A percentile compares a stretch with the other conserved stretches of the same genome.
Conservation (phyloP, 2,797 vertebrate genomes). For the Anas bahamensis region DNA sequence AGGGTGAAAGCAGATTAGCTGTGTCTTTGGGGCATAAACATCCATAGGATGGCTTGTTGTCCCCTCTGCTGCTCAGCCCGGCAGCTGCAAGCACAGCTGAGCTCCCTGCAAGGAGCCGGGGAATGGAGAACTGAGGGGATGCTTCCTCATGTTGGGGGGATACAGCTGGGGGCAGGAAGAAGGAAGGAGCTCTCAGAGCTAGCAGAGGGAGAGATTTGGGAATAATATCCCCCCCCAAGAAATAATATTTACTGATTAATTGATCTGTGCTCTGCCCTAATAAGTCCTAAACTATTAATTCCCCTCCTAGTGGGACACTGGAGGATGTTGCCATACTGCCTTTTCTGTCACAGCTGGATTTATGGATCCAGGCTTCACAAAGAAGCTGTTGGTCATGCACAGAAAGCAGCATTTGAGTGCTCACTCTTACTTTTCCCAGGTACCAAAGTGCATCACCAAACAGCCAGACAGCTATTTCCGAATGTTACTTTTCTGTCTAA, state of each 20-base stretch:
- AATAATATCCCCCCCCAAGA: neutral
- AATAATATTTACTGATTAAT: neutral
- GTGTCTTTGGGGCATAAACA: neutral
- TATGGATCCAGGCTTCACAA: neutral
- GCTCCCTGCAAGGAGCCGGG: neutral
- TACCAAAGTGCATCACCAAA: neutral
- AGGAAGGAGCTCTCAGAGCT: neutral
- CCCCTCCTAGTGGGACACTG: too few relatives aligned
- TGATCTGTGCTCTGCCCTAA: neutral
- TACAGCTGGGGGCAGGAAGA: neutral
- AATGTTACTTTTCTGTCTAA: neutral
- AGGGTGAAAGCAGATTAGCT: neutral
- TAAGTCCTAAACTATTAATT: too few relatives aligned
- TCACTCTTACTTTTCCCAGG: neutral
- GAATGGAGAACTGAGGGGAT: neutral
- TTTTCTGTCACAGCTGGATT: neutral
- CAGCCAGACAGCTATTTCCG: neutral
- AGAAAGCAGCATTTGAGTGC: neutral
- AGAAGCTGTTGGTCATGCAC: neutral
- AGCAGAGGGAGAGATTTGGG: neutral
- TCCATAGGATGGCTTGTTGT: neutral
- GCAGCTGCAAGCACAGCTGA: neutral
- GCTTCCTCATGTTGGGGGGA: neutral
- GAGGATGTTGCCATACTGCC: neutral
- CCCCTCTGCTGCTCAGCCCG: neutral